Evolutionary conservation across 1,140 invertebrate genomes (phyloP), one percentile per base, ranked within the genome.

Genomic region (Anastatus disparis): DNA sequence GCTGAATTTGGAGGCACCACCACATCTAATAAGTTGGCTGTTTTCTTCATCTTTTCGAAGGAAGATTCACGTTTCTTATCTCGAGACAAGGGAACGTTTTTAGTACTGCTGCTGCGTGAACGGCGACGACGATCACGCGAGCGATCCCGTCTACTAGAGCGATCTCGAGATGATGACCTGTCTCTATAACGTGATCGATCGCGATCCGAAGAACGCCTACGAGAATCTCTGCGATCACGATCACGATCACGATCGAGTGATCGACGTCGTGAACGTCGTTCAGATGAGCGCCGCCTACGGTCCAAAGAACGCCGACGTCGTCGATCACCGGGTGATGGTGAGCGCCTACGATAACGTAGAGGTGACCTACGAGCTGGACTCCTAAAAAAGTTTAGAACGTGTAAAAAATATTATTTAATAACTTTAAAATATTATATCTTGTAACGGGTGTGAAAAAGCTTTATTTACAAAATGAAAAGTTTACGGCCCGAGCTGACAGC

Each of bases 171-270:
- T 22, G 75, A 79, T 29, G 84, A 86, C 73, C 82, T 80, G 72
- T 86, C 83, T 73, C 81, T 80, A 70, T 56, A 71, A n/a, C 82
- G 56, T 76, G 79, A 55, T 42, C 75, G 15, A n/a, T 63, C 69
- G 2, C 69, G 38, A 27, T 70, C 69, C 2, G 61, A 84, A 35
- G 89, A 89, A 69, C 87, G 87, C 70, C 89, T 87, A 75, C 83
- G 75, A 42, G 85, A 83, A 6, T 78, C 78, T 20, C 82, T 74
- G 13, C 64, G 52, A 46, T 66, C 64, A 1, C 64, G 67, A 15
- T 62, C 56, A 46, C 75, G 20, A 20, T 48, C 69, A 1, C 67
- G 46, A 2, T 70, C 82, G 46, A 88, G 83, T 46, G 89, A 89
- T 72, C 87, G 87, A 71, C 89, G 87, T 74, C 83, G 74, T 44